phyloP scores from a whole-genome alignment of 2,797 vertebrate genomes.

The Petrocephalus sullivani region DNA sequence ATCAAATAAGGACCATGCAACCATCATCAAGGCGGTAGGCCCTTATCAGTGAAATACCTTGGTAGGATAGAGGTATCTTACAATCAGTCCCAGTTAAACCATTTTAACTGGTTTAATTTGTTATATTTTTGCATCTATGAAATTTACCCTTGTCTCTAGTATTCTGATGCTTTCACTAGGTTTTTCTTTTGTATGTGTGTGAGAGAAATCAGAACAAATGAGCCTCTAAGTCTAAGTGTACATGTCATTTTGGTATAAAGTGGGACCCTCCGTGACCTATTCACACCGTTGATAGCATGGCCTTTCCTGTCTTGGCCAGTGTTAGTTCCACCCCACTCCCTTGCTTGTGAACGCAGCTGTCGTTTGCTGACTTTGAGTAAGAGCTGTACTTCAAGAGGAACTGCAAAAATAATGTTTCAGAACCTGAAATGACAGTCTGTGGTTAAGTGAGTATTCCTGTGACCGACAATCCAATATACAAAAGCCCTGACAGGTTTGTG shows the following conservation, averaged over 20 bases:
- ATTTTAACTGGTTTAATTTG: background rate
- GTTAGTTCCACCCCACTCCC: background rate
- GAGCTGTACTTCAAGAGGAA: background rate
- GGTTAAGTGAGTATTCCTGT: background rate
- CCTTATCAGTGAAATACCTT: background rate
- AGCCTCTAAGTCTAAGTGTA: background rate
- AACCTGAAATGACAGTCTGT: background rate
- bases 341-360: background rate
- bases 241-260: background rate
- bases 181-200: background rate
- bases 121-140: background rate
- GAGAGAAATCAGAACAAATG: background rate
- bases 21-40: background rate
- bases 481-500: background rate
- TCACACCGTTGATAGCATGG: no score
- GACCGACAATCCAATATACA: background rate
- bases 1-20: background rate
- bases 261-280: no score
- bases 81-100: background rate
- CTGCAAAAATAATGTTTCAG: background rate
- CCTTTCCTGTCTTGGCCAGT: background rate
- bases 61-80: background rate
- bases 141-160: background rate
- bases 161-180: background rate
- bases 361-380: background rate